phyloP scores from a whole-genome alignment of 2,888 invertebrate species.

The Drosophila limbata region DNA sequence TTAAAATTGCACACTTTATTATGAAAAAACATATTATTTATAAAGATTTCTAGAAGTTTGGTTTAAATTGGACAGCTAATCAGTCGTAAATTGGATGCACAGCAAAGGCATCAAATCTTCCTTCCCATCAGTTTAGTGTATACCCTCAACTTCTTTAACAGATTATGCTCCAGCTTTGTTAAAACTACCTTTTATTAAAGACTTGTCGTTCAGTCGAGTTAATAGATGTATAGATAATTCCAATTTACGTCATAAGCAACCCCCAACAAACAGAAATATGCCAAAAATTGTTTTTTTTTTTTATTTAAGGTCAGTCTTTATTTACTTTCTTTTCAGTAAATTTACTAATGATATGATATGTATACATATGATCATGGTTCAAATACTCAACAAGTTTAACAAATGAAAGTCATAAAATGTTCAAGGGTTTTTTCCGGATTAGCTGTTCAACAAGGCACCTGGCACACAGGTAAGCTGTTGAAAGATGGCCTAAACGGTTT shows the following conservation, averaged over 20 bases:
- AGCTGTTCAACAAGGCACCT: neutral
- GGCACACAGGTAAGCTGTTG: slow-evolving; percentile 2
- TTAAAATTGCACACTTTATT: too few species aligned
- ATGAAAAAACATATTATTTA: too few species aligned
- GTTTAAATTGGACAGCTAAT: too few species aligned
- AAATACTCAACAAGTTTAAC: neutral
- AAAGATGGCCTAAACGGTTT: neutral
- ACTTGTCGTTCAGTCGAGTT: neutral
- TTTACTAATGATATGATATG: slow-evolving; percentile 2
- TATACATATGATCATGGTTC: slow-evolving; percentile 1
- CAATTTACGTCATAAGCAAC: neutral
- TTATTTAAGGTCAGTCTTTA: slow-evolving; percentile 11
- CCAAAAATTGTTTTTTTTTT: slow-evolving; percentile 3
- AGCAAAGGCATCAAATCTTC: too few species aligned
- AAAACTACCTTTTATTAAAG: neutral
- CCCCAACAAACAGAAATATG: slow-evolving; percentile 14
- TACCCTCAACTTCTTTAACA: neutral
- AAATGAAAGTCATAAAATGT: slow-evolving; percentile 19
- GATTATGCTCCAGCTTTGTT: neutral
- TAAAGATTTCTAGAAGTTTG: too few species aligned
- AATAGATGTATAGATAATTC: neutral
- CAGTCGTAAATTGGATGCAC: neutral
- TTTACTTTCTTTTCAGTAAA: neutral
- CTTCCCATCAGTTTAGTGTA: neutral
- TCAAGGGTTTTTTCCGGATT: neutral